Conservation (phyloP, 2,888 invertebrate species). For the Blastobasis lacticolella region DNA sequence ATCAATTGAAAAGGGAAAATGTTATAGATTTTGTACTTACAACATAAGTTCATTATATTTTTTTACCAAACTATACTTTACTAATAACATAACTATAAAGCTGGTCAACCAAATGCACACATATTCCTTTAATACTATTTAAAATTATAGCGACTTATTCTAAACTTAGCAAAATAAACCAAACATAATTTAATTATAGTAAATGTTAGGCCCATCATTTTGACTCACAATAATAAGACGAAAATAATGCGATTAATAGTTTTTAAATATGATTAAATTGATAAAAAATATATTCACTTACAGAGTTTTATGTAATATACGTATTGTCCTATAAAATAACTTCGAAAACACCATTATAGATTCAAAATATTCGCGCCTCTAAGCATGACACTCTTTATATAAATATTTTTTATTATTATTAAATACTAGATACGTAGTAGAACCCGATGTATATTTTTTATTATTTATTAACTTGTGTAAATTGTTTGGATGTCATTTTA, state of each 20-base stretch:
- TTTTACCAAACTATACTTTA: too few species aligned
- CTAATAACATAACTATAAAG: neutral
- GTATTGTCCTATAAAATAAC: neutral
- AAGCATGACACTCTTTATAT: too few species aligned
- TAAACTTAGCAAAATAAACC: neutral
- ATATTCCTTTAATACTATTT: constrained; percentile 16
- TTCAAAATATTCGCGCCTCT: constrained; percentile 38
- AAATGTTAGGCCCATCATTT: constrained; percentile 11
- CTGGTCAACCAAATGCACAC: neutral
- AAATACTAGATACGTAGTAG: neutral
- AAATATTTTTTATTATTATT: too few species aligned
- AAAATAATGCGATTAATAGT: neutral
- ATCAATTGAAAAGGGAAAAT: too few species aligned
- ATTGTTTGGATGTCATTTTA: too few species aligned
- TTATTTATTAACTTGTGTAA: too few species aligned
- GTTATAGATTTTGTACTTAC: too few species aligned
- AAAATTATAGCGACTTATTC: constrained; percentile 12
- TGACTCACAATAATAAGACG: constrained; percentile 1
- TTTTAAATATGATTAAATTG: constrained; percentile 8
- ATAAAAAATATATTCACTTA: too few species aligned
- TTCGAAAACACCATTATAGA: constrained; percentile 40
- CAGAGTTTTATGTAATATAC: neutral
- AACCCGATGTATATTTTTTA: neutral
- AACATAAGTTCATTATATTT: too few species aligned
- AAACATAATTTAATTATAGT: constrained; percentile 4